These are phyloP conservation scores for Petrolisthes cinctipes DNA, from an alignment of 2,888 invertebrate species.

Conservation along the genomic window DNA sequence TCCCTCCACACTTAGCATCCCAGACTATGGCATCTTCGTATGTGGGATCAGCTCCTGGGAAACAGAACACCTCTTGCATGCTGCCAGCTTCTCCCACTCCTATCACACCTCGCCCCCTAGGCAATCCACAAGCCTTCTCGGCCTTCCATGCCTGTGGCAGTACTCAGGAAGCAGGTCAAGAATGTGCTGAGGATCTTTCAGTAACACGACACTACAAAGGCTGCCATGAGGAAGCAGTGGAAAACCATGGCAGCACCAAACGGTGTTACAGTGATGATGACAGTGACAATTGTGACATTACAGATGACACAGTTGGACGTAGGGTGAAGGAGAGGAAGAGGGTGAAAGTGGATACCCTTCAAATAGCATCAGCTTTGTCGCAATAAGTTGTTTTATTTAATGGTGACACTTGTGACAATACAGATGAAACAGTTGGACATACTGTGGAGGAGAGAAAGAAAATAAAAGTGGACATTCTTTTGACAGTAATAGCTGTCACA, in stretches of 20 bases:
- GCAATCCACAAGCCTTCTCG: conserved; percentile 35
- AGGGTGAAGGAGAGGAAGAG: conserved; percentile 54
- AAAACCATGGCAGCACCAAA: conserved; percentile 10
- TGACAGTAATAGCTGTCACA: no score
- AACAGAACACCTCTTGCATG: conserved; percentile 14
- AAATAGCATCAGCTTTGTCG: background rate
- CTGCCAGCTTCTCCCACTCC: conserved; percentile 25
- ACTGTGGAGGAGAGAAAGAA: background rate
- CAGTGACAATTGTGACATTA: conserved; percentile 53
- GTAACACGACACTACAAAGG: conserved; percentile 32
- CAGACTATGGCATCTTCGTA: conserved; percentile 33
- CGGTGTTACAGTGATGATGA: conserved; percentile 53
- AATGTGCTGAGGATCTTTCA: conserved; percentile 51
- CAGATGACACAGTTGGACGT: conserved; percentile 53
- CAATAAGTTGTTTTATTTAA: no score
- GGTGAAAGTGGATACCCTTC: conserved; percentile 45
- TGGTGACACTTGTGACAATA: no score
- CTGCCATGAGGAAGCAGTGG: conserved; percentile 35
- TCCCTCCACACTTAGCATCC: conserved; percentile 21
- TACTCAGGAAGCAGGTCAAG: conserved; percentile 43
- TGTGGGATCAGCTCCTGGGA: conserved; percentile 18
- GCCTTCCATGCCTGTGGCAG: conserved; percentile 50
- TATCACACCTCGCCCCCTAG: conserved; percentile 5
- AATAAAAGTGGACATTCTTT: no score
- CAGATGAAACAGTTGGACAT: background rate